Evolutionary conservation across 92 coral and sea anemone genomes (phyloP).

Genomic region (Zoanthus sansibaricus): DNA sequence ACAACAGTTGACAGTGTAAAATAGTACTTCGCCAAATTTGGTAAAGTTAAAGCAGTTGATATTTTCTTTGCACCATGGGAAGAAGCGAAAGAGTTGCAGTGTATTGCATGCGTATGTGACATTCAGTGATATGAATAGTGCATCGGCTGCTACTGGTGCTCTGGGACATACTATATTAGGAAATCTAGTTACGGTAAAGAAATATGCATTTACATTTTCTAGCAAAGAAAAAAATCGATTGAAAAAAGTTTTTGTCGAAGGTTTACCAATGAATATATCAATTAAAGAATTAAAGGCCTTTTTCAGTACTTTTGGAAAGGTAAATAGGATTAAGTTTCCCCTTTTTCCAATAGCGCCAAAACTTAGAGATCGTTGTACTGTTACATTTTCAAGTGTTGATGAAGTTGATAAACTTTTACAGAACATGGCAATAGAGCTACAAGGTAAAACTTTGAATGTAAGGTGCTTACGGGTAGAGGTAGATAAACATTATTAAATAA

Average conservation of each 20-base stretch:
- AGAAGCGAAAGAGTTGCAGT: not conserved
- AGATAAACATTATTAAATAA: not conserved
- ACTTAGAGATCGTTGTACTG: conserved; percentile 21
- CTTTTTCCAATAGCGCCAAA: conserved; percentile 12
- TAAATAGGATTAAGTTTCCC: not conserved
- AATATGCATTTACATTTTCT: conserved; percentile 10
- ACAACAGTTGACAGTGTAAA: conserved; percentile 22
- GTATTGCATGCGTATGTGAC: conserved; percentile 30
- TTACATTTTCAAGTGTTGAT: conserved; percentile 32
- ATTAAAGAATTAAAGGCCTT: conserved; percentile 15
- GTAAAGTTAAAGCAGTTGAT: conserved; percentile 24
- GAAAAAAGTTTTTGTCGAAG: conserved; percentile 40
- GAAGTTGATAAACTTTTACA: conserved; percentile 33
- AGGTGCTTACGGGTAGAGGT: conserved; percentile 25
- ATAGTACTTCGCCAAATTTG: conserved; percentile 28
- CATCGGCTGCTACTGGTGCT: not conserved
- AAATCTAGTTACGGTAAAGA: conserved; percentile 38
- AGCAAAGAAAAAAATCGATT: conserved; percentile 19
- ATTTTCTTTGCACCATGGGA: conserved; percentile 1
- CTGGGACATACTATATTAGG: conserved; percentile 40
- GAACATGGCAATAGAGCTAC: not conserved
- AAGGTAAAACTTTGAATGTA: conserved; percentile 16
- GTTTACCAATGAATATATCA: conserved; percentile 18
- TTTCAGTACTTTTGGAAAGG: conserved; percentile 25
- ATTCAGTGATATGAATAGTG: conserved; percentile 4